phyloP scores from a whole-genome alignment of 1,140 invertebrate genomes.

The Drosophila mauritiana region DNA sequence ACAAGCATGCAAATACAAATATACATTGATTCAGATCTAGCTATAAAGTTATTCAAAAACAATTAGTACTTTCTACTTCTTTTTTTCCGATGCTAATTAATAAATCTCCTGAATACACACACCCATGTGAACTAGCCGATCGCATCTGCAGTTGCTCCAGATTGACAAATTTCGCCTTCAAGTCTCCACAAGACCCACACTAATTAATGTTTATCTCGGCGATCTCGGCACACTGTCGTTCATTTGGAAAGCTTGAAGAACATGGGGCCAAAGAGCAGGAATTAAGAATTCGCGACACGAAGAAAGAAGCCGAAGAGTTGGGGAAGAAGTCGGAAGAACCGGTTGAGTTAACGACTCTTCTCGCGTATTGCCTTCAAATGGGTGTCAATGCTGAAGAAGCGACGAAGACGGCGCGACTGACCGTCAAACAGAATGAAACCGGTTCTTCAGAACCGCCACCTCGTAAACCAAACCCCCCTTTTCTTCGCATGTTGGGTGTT shows the following conservation, averaged over 20 bases:
- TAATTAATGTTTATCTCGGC: conserved; percentile 34
- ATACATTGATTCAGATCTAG: too few species aligned
- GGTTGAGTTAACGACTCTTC: conserved; percentile 34
- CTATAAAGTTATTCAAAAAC: background rate
- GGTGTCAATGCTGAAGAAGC: conserved; percentile 70
- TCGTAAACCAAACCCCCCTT: background rate
- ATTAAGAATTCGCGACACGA: conserved; percentile 40
- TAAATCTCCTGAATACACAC: background rate
- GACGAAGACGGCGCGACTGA: conserved; percentile 9
- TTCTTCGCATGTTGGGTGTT: conserved; percentile 13
- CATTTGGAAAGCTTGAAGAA: conserved; percentile 39
- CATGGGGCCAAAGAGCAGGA: background rate
- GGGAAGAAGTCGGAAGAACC: conserved; percentile 25
- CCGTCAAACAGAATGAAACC: conserved; percentile 49
- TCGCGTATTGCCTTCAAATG: conserved; percentile 43
- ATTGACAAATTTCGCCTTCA: conserved; percentile 29
- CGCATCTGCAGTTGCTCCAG: conserved; percentile 21
- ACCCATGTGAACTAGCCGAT: background rate
- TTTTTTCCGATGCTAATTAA: background rate
- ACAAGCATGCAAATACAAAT: background rate
- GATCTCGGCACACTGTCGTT: conserved; percentile 29
- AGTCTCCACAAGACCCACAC: background rate
- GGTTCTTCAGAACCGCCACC: conserved; percentile 44
- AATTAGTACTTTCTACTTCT: background rate
- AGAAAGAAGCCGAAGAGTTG: conserved; percentile 11